Evolutionary conservation across 2,797 vertebrate species (phyloP).

Genomic region (Aphelocoma californica): DNA sequence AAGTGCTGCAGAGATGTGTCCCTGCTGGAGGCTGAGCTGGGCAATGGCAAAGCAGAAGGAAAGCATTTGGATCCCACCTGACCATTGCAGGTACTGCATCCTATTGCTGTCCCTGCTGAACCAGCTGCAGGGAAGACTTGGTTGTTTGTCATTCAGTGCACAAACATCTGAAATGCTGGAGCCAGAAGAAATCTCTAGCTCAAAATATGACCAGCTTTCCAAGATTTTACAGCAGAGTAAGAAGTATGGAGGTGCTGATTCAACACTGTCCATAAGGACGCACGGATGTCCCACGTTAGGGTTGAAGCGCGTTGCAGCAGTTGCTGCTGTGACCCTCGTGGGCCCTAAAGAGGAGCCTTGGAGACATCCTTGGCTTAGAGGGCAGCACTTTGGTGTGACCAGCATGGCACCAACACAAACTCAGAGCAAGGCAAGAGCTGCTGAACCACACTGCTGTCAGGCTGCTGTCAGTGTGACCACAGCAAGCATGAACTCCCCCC

Average conservation of each 20-base stretch:
- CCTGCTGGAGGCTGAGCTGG: not conserved
- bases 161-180: not conserved
- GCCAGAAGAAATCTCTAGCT: not conserved
- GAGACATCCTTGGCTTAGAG: not conserved
- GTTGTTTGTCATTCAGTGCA: not conserved
- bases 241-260: not conserved
- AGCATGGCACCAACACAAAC: not conserved
- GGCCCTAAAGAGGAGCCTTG: not conserved
- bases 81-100: not conserved
- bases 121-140: not conserved
- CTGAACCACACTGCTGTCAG: rapidly evolving
- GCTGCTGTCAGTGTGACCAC: not conserved
- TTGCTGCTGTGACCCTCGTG: not conserved
- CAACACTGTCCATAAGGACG: not conserved
- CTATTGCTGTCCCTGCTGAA: not conserved
- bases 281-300: not conserved
- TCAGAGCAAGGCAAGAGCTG: not conserved
- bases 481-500: not conserved
- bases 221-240: not conserved
- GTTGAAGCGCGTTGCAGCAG: rapidly evolving
- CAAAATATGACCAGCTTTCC: not conserved
- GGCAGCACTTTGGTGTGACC: not conserved
- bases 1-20: not conserved
- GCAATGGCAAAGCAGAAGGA: not conserved
- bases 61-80: not conserved